These are phyloP conservation scores for Morus bassanus DNA, from an alignment of 2,797 vertebrate genomes.

Conservation along the genomic window DNA sequence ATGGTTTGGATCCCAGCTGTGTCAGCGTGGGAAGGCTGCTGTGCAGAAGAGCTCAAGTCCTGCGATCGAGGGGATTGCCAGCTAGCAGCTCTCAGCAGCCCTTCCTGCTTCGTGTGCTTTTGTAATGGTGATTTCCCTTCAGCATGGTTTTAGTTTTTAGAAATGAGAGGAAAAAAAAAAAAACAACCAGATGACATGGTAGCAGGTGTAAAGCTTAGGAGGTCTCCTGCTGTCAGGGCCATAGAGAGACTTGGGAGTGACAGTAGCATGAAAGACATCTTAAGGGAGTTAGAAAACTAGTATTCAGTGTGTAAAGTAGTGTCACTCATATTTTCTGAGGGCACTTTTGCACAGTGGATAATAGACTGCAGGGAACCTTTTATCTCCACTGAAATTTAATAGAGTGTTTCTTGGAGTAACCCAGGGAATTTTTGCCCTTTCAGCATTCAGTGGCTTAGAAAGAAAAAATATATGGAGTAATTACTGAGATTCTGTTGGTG, in stretches of 20 bases:
- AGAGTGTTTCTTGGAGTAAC: not conserved
- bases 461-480: not conserved
- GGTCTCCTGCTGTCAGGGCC: not conserved
- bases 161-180: not conserved
- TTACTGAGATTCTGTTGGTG: not conserved
- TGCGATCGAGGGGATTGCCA: not conserved
- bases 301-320: not conserved
- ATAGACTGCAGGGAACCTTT: not conserved
- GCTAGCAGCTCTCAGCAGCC: not conserved
- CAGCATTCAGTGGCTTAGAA: not conserved
- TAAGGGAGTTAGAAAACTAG: not conserved
- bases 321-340: not conserved
- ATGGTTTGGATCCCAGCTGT: too few relatives aligned
- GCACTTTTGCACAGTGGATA: fast-evolving
- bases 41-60: not conserved
- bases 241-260: not conserved
- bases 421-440: not conserved
- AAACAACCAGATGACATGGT: not conserved
- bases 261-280: not conserved
- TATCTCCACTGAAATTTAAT: not conserved
- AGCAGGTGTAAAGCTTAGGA: not conserved
- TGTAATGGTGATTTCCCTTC: not conserved
- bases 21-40: not conserved
- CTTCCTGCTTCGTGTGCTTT: not conserved
- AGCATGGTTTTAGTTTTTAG: not conserved